Conservation (phyloP, 37 sponge, comb jelly and placozoan genomes). For the Cladorhizidae sp. region DNA sequence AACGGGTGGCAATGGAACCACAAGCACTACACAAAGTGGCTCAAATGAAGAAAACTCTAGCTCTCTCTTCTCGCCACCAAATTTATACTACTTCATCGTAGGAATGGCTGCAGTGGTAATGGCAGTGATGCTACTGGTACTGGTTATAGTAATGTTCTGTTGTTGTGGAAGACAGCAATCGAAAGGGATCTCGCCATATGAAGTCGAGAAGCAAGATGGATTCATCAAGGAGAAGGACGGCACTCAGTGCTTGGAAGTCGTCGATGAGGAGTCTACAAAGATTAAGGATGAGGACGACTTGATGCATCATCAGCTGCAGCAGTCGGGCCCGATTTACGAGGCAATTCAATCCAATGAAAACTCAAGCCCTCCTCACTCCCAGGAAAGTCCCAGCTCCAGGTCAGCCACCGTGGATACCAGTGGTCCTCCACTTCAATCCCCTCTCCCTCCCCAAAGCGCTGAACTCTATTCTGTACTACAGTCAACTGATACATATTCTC, state of each 20-base stretch:
- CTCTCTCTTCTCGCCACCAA: not conserved
- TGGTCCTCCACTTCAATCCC: too few species aligned
- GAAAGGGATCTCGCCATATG: not conserved
- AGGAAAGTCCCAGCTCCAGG: conserved; percentile 3
- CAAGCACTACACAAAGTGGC: not conserved
- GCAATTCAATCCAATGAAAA: not conserved
- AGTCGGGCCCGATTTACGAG: conserved; percentile 2
- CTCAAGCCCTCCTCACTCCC: not conserved
- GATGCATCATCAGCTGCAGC: conserved; percentile 6
- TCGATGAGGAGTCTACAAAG: not conserved
- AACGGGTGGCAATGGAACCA: not conserved
- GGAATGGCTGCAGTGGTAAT: not conserved
- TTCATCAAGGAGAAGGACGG: not conserved
- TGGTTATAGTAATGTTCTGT: not conserved
- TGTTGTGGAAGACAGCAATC: not conserved
- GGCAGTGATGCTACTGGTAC: not conserved
- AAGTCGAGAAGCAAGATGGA: not conserved
- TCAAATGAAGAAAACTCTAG: not conserved
- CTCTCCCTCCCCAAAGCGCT: not conserved
- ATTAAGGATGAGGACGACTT: not conserved
- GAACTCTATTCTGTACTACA: conserved; percentile 1
- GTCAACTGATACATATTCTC: not conserved
- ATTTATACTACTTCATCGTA: not conserved
- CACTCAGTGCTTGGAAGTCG: not conserved
- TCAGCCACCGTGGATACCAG: not conserved